phyloP scores from a whole-genome alignment of 1,140 invertebrate species.

The Drosophila yakuba region DNA sequence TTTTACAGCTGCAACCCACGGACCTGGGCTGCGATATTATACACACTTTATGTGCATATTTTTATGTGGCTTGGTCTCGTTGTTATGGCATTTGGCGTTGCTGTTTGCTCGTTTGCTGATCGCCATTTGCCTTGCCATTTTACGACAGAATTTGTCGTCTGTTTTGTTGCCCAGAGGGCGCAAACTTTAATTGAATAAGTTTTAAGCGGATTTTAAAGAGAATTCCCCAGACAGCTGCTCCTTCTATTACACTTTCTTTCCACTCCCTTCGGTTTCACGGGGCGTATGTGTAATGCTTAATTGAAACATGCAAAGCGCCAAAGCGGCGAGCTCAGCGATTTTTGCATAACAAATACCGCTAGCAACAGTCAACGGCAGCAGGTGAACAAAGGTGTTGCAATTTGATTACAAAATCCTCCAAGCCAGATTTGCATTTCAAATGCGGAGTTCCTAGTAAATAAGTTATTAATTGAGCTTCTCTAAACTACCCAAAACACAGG shows the following conservation, averaged over 20 bases:
- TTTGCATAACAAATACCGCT: constrained; percentile 70
- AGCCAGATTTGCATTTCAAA: constrained; percentile 75
- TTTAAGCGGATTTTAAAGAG: constrained; percentile 76
- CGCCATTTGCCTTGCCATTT: constrained; percentile 69
- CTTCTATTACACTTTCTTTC: not conserved
- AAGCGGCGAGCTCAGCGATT: constrained; percentile 59
- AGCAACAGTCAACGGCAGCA: constrained; percentile 8
- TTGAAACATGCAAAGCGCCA: constrained; percentile 65
- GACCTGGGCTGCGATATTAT: constrained; percentile 55
- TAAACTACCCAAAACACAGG: constrained; percentile 6
- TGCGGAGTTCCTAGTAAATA: constrained; percentile 56
- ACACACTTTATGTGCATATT: constrained; percentile 79
- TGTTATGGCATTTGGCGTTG: constrained; percentile 34
- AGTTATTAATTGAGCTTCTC: constrained; percentile 55
- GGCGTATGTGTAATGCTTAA: constrained; percentile 72
- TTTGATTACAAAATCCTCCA: constrained; percentile 54
- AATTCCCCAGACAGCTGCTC: constrained; percentile 12
- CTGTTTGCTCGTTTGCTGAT: constrained; percentile 44
- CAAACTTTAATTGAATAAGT: constrained; percentile 82
- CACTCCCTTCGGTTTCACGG: constrained; percentile 17
- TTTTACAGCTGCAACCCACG: constrained; percentile 23
- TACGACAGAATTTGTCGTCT: constrained; percentile 75
- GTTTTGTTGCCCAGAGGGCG: constrained; percentile 39
- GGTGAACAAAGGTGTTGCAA: constrained; percentile 68
- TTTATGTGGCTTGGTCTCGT: constrained; percentile 59